Evolutionary conservation across 2,797 vertebrate genomes (phyloP).

Genomic region (Cynopterus sphinx): DNA sequence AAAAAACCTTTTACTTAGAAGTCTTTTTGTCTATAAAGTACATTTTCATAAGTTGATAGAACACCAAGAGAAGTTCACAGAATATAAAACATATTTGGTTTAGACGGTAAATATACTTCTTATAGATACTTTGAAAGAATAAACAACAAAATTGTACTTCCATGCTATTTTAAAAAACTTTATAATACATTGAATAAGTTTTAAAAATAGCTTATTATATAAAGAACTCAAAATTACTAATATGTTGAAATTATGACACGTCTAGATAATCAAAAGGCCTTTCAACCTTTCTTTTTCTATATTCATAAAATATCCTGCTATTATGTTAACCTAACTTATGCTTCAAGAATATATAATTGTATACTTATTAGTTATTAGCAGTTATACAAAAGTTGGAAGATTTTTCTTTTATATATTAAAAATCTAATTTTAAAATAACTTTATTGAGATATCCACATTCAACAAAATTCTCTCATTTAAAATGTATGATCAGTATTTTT

Average conservation of each 20-base stretch:
- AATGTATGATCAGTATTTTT: not conserved
- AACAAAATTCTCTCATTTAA: not conserved
- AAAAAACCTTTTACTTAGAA: not conserved
- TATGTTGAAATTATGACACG: not conserved
- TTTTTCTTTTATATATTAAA: slow-evolving; percentile 14
- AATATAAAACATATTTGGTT: not conserved
- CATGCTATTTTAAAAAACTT: not conserved
- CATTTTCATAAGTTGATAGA: not conserved
- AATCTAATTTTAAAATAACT: not conserved
- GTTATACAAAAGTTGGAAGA: not conserved
- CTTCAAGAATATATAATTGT: not conserved
- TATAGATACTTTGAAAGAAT: not conserved
- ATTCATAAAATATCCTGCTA: not conserved
- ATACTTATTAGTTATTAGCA: not conserved
- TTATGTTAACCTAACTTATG: not conserved
- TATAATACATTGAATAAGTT: not conserved
- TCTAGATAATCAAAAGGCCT: not conserved
- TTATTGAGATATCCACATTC: not conserved
- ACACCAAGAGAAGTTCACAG: not conserved
- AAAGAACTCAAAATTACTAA: not conserved
- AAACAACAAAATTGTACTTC: not conserved
- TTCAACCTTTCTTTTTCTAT: not conserved
- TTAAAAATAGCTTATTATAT: not conserved
- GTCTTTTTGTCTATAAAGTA: not conserved
- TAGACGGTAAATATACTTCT: not conserved